These are phyloP conservation scores for Mesocentrotus franciscanus DNA, from an alignment of 53 echinoderm and acorn worm species.

Conservation along the genomic window DNA sequence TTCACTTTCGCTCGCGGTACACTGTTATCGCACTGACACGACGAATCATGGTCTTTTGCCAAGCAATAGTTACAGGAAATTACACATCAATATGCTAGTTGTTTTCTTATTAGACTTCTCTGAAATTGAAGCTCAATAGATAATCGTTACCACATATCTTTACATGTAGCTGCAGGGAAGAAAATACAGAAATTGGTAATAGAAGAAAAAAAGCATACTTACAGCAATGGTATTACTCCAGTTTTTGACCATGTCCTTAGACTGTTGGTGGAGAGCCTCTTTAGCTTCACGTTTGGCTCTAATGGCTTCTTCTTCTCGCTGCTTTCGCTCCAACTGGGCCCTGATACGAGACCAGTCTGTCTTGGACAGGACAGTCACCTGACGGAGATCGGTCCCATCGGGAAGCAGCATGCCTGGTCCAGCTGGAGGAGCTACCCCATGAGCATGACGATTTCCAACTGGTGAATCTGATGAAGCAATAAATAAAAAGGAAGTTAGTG, in stretches of 20 bases:
- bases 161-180: no score
- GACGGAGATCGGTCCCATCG: slow-evolving; percentile 79
- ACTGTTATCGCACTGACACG: no score
- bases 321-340: slow-evolving; percentile 84
- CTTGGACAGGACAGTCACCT: slow-evolving; percentile 90
- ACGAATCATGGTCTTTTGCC: no score
- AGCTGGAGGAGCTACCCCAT: not conserved
- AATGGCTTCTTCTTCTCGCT: slow-evolving; percentile 76
- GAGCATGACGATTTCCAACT: not conserved
- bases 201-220: slow-evolving; percentile 46
- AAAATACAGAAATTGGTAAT: no score
- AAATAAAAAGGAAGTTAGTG: not conserved
- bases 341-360: slow-evolving; percentile 90
- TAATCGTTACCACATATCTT: no score
- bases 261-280: slow-evolving; percentile 80
- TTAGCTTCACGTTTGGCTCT: slow-evolving; percentile 77
- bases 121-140: no score
- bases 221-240: slow-evolving; percentile 99
- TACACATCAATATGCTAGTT: no score
- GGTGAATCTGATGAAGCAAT: slow-evolving; percentile 68
- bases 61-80: no score
- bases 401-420: slow-evolving; percentile 67
- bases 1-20: no score
- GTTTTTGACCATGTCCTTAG: slow-evolving; percentile 97
- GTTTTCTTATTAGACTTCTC: no score